phyloP scores from a whole-genome alignment of 2,113 vertebrate species.

The Helogale parvula region DNA sequence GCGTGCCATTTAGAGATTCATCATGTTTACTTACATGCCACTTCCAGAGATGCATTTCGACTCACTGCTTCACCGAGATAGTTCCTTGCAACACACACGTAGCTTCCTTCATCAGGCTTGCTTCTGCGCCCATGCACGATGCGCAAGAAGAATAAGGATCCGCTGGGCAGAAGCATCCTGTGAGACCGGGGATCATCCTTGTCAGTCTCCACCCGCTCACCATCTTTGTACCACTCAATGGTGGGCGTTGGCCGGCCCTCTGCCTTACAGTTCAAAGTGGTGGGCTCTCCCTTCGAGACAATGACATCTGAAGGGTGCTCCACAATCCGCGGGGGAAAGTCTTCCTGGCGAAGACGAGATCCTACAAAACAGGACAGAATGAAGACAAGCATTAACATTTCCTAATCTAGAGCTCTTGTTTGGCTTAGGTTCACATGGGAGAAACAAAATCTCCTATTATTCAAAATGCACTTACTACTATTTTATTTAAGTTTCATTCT shows the following conservation, averaged over 20 bases:
- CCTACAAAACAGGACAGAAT: conserved; percentile 83
- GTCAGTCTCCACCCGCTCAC: conserved; percentile 97
- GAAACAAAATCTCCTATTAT: neutral
- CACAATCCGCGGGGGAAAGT: conserved; percentile 96
- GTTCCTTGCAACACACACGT: conserved; percentile 97
- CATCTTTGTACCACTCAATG: conserved; percentile 99
- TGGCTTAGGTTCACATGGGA: neutral
- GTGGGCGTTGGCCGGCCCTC: conserved; percentile 97
- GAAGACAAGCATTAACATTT: neutral
- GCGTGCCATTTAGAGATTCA: neutral
- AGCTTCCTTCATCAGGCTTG: conserved; percentile 98
- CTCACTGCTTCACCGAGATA: conserved; percentile 99
- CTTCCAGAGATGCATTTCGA: conserved; percentile 98
- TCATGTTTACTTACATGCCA: conserved; percentile 94
- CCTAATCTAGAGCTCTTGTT: neutral
- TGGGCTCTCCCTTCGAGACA: conserved; percentile 98
- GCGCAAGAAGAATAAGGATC: conserved; percentile 97
- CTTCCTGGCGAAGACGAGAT: conserved; percentile 98
- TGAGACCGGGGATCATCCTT: conserved; percentile 97
- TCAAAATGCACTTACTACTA: neutral
- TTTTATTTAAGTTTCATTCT: neutral
- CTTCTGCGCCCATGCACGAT: conserved; percentile 97
- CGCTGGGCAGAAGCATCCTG: conserved; percentile 97
- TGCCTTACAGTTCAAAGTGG: conserved; percentile 98
- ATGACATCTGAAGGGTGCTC: conserved; percentile 99